Base-by-base conservation (phyloP, 2,888 invertebrate species). In the Limnephilus rhombicus region DNA sequence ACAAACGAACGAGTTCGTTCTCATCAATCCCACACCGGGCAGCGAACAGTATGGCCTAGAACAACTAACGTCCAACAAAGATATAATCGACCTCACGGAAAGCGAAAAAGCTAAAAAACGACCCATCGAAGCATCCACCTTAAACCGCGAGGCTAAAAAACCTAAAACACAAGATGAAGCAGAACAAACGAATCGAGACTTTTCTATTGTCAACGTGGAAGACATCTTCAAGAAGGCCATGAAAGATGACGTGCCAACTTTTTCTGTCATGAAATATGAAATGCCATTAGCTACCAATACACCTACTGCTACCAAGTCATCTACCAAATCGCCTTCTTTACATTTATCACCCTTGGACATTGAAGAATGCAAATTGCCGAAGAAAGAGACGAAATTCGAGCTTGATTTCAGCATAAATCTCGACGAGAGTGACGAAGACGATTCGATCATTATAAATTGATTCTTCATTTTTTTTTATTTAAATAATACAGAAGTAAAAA, bases 401-500 rank as follows among this genome's bases (percentile, higher is more conserved):
- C 37, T 89, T 9, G 37, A 89, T 37, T 89, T 89, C 41, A 68
- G 91, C 29, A 91, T 91, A 11, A 53, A 91, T 91, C 49, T 91
- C n/a, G 86, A 86, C 11, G 88, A 91, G 29, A 86, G 86, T 85
- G 91, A 91, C 24, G 91, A 91, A 15, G 91, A 91, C 31, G 87
- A 81, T 34, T 29, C 91, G 0, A 88, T 88, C 31, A 37, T 88
- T 49, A 88, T 90, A 85, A 83, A 83, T 24, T 83, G 83, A 83
- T 31, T 83, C 18, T 34, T 18, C 4, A 53, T 53, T 53, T 37
- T 15, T 49, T 49, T 53, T 3, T 15, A 5, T 53, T 53, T 53
- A 53, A 15, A 53, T 15, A 53, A 53, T 4, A 15, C 53, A 24
- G 53, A 53, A 18, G 53, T 18, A 18, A 18, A 53, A 18, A 68